phyloP scores from a whole-genome alignment of 2,888 invertebrate genomes.

The Vanessa cardui region DNA sequence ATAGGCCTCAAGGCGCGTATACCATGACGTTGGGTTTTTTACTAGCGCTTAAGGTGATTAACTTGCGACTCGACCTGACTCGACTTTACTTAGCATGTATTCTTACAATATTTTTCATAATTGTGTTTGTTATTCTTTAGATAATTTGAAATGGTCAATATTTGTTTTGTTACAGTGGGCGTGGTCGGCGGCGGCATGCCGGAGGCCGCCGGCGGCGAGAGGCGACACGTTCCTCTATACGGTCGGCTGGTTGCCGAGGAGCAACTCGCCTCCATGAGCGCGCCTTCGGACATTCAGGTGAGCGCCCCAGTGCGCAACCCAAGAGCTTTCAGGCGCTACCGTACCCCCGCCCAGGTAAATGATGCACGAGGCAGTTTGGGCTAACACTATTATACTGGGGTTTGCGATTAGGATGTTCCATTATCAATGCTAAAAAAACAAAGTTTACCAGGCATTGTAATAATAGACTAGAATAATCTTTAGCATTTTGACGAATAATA shows the following conservation, averaged over 20 bases:
- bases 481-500: background rate
- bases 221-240: slow-evolving; percentile 92
- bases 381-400: slow-evolving; percentile 26
- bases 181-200: slow-evolving; percentile 76
- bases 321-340: slow-evolving; percentile 81
- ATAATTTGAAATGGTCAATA: slow-evolving; percentile 7
- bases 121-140: slow-evolving; percentile 5
- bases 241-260: slow-evolving; percentile 96
- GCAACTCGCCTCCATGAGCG: slow-evolving; percentile 86
- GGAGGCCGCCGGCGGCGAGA: slow-evolving; percentile 75
- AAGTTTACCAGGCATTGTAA: slow-evolving; percentile 1
- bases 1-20: background rate
- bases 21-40: background rate
- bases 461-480: background rate
- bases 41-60: background rate
- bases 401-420: slow-evolving; percentile 1
- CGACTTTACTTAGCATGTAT: background rate
- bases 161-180: slow-evolving; percentile 70
- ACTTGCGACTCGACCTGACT: background rate
- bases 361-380: slow-evolving; percentile 79
- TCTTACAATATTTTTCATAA: background rate
- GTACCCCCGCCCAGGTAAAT: slow-evolving; percentile 77
- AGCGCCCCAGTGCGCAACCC: slow-evolving; percentile 79
- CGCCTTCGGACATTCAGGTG: slow-evolving; percentile 86
- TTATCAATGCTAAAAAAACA: background rate